Conservation (phyloP, 1,140 invertebrate species). For the Drosophila serrata region DNA sequence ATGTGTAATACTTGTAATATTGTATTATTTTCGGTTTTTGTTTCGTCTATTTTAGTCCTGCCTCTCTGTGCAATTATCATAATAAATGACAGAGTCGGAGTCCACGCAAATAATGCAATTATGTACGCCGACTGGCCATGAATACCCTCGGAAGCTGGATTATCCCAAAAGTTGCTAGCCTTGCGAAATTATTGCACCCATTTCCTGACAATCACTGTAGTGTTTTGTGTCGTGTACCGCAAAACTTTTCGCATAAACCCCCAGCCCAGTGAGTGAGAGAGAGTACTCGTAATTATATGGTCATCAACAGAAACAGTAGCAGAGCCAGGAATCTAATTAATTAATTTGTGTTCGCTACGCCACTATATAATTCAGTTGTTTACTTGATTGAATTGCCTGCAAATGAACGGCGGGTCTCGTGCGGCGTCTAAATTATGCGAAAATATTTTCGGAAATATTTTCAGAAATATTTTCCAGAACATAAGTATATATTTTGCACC, state of each 20-base stretch:
- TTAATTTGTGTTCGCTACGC: conserved; percentile 24
- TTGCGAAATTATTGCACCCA: conserved; percentile 46
- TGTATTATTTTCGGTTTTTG: conserved; percentile 41
- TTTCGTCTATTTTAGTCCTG: not conserved
- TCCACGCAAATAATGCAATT: conserved; percentile 35
- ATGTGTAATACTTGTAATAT: conserved; percentile 16
- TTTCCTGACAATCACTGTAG: conserved; percentile 38
- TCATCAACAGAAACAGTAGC: not conserved
- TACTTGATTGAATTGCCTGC: conserved; percentile 30
- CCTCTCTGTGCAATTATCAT: conserved; percentile 63
- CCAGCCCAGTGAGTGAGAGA: not conserved
- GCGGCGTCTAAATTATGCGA: conserved; percentile 13
- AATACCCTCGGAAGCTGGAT: conserved; percentile 5
- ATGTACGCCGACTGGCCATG: conserved; percentile 18
- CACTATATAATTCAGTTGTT: conserved; percentile 37
- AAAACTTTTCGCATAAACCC: conserved; percentile 34
- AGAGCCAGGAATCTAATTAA: conserved; percentile 27
- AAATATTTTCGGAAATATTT: not conserved
- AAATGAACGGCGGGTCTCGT: conserved; percentile 1
- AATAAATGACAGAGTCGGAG: conserved; percentile 62
- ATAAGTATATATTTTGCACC: conserved; percentile 3
- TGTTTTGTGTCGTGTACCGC: not conserved
- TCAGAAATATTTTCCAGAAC: not conserved
- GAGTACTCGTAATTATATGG: conserved; percentile 20
- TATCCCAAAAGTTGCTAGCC: conserved; percentile 14